These are phyloP conservation scores for Apodemus speciosus DNA, from an alignment of 2,113 vertebrate species.

Conservation along the genomic window DNA sequence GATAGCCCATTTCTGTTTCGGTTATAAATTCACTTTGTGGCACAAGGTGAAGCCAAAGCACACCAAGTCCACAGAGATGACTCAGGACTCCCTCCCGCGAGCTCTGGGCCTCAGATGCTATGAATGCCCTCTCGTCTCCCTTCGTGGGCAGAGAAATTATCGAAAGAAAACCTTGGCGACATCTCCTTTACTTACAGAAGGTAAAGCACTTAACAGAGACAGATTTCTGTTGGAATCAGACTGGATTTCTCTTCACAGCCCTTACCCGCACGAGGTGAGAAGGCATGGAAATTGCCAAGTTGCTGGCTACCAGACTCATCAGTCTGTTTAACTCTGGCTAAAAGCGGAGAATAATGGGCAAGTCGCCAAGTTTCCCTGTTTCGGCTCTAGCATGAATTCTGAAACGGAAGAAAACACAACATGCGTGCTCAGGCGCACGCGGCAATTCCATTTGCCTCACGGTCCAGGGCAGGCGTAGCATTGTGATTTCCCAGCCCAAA, in stretches of 20 bases:
- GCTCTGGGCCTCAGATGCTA: slow-evolving; percentile 2
- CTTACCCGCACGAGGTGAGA: slow-evolving; percentile 65
- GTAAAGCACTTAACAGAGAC: slow-evolving; percentile 70
- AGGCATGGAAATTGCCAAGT: slow-evolving; percentile 53
- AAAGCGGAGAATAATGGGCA: slow-evolving; percentile 73
- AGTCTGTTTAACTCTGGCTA: slow-evolving; percentile 78
- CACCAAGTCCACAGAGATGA: neutral
- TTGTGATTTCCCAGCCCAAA: neutral
- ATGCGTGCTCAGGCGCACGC: neutral
- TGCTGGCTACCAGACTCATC: slow-evolving; percentile 78
- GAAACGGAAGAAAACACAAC: slow-evolving; percentile 23
- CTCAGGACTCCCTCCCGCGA: neutral
- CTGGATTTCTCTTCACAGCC: slow-evolving; percentile 75
- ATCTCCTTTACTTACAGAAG: slow-evolving; percentile 67
- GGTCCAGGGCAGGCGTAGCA: neutral
- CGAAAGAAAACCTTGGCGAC: slow-evolving; percentile 64
- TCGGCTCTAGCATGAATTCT: slow-evolving; percentile 50
- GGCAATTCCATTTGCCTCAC: neutral
- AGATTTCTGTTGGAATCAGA: slow-evolving; percentile 71
- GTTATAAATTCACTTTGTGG: neutral
- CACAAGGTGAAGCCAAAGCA: neutral
- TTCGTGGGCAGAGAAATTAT: slow-evolving; percentile 59
- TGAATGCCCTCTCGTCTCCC: slow-evolving; percentile 26
- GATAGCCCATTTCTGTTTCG: neutral
- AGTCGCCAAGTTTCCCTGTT: slow-evolving; percentile 62